Evolutionary conservation across 2,113 vertebrate species (phyloP).

Genomic region (human (Homo sapiens)): GRCh38 chr3:67593001-67593500

Average conservation of each 20-base stretch:
- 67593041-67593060: not conserved
- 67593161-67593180: not conserved
- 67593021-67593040: not conserved
- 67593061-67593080: not conserved
- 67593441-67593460: not conserved
- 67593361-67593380: too few species aligned
- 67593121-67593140: not conserved
- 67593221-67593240: not conserved
- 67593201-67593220: not conserved
- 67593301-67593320: not conserved
- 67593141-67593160: not conserved
- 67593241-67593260: too few species aligned
- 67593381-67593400: too few species aligned
- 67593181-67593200: not conserved
- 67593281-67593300: not conserved
- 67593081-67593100: not conserved
- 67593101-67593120: not conserved
- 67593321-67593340: not conserved
- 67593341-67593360: not conserved
- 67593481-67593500: not conserved
- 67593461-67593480: not conserved
- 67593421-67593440: not conserved
- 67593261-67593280: too few species aligned
- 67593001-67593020: not conserved
- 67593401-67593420: not conserved